Conservation (phyloP, 2,113 vertebrate species). For the Piprites chloris region DNA sequence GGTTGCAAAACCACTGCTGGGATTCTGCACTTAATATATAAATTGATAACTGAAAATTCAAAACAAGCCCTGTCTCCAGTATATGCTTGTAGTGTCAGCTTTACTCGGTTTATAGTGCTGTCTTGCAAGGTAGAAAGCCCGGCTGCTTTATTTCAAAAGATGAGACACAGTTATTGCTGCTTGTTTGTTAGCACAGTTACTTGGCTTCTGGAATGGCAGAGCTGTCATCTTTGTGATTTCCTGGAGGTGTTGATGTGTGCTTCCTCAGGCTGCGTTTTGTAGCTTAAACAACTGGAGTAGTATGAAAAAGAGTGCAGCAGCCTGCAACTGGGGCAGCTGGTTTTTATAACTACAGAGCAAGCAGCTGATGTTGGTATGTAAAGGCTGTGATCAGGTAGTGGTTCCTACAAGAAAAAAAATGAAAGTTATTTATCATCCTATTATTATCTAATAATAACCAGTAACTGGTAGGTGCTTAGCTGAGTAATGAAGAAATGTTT, state of each 20-base stretch:
- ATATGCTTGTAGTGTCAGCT: background rate
- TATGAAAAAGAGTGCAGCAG: background rate
- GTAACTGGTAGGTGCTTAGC: background rate
- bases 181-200: background rate
- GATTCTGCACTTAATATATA: background rate
- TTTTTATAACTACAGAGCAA: background rate
- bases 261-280: background rate
- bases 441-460: background rate
- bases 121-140: background rate
- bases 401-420: background rate
- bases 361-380: background rate
- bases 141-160: background rate
- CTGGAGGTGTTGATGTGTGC: background rate
- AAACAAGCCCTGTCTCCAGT: background rate
- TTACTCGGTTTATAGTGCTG: background rate
- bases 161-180: background rate
- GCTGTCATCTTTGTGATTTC: background rate
- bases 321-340: background rate
- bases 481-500: background rate
- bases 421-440: background rate
- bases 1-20: background rate
- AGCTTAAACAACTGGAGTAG: background rate
- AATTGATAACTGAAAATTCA: background rate
- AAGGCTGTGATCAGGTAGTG: background rate
- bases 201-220: background rate